Conservation (phyloP, 2,888 invertebrate genomes). For the Polydesmus complanatus region DNA sequence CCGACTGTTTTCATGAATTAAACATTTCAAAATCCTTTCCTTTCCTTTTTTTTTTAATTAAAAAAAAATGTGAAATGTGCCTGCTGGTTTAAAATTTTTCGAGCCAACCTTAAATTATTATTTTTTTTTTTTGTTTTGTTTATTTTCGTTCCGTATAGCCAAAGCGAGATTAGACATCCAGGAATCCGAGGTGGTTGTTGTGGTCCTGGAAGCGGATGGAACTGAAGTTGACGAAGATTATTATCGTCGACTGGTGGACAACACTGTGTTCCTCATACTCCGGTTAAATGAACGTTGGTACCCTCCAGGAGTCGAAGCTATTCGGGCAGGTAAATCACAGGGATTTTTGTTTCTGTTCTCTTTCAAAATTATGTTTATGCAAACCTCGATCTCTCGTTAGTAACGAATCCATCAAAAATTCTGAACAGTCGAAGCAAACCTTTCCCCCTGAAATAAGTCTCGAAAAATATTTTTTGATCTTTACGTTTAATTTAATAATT, state of each 20-base stretch:
- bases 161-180: slow-evolving; percentile 80
- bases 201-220: slow-evolving; percentile 81
- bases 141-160: background rate
- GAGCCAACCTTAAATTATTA: background rate
- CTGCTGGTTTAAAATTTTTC: background rate
- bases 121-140: background rate
- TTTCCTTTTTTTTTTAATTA: too few species aligned
- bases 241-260: slow-evolving; percentile 79
- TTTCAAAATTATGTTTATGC: background rate
- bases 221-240: slow-evolving; percentile 93
- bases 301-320: slow-evolving; percentile 85
- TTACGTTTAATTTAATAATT: too few species aligned
- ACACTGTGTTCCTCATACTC: slow-evolving; percentile 74
- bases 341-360: background rate
- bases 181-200: slow-evolving; percentile 58
- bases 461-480: too few species aligned
- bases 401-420: too few species aligned
- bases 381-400: too few species aligned
- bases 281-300: slow-evolving; percentile 84
- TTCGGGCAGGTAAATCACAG: slow-evolving; percentile 63
- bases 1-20: too few species aligned
- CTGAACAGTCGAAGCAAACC: too few species aligned
- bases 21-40: too few species aligned
- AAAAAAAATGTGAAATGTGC: background rate
- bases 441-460: too few species aligned